Evolutionary conservation across 2,797 vertebrate genomes (phyloP).

Genomic region (Scomberomorus guttatus): DNA sequence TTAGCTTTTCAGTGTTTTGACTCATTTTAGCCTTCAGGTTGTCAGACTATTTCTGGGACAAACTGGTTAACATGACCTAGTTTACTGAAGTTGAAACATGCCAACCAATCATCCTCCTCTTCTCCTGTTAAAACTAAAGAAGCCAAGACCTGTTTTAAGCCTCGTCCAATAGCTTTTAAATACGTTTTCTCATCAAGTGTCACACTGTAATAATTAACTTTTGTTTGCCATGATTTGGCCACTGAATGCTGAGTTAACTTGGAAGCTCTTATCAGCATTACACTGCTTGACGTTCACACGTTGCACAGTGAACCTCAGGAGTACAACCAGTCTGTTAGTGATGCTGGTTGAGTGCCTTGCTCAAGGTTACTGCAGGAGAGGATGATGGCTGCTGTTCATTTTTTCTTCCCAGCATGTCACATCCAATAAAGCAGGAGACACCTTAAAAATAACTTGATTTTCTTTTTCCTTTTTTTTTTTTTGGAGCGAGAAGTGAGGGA

Average conservation of each 20-base stretch:
- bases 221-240: not conserved
- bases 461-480: too few relatives aligned
- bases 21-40: constrained; percentile 7
- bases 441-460: constrained; percentile 9
- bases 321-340: constrained; percentile 13
- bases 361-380: constrained; percentile 50
- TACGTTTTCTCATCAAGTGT: not conserved
- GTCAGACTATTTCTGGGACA: constrained; percentile 1
- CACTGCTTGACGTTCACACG: not conserved
- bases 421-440: constrained; percentile 28
- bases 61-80: constrained; percentile 25
- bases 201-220: not conserved
- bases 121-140: not conserved
- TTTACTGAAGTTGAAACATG: constrained; percentile 8
- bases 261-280: not conserved
- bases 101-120: not conserved
- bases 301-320: constrained; percentile 31
- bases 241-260: not conserved
- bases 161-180: not conserved
- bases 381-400: not conserved
- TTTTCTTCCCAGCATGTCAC: not conserved
- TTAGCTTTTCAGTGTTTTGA: constrained; percentile 10
- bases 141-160: not conserved
- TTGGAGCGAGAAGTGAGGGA: not conserved
- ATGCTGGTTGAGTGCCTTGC: constrained; percentile 55